A percentile compares a stretch with the other conserved stretches of the same genome.
Conservation (phyloP, 2,797 vertebrate genomes). For the Astyanax mexicanus region DNA sequence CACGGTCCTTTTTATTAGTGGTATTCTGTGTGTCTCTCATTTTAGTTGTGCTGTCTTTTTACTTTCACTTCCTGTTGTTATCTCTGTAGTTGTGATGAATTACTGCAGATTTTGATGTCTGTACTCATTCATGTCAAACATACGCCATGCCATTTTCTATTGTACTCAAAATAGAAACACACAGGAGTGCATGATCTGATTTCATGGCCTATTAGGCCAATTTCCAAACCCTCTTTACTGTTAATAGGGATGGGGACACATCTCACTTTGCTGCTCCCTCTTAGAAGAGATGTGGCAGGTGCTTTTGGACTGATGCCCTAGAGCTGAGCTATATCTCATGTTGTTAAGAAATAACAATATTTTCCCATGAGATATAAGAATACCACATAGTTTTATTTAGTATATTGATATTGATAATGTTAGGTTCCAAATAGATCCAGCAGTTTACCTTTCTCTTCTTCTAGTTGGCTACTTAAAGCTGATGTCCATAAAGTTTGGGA, state of each 20-base stretch:
- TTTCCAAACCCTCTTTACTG: background rate
- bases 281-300: background rate
- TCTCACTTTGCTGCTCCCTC: background rate
- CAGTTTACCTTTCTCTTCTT: too few species aligned
- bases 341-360: too few species aligned
- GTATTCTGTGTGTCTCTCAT: background rate
- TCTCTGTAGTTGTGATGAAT: background rate
- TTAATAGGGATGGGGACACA: background rate
- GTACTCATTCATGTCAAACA: background rate
- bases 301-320: constrained; percentile 33
- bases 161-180: background rate
- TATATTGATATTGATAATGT: too few species aligned
- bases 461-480: too few species aligned
- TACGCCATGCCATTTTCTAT: background rate
- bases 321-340: too few species aligned
- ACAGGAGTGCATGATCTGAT: background rate
- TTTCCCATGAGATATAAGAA: too few species aligned
- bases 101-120: background rate
- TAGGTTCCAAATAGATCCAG: too few species aligned
- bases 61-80: background rate
- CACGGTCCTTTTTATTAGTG: background rate
- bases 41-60: background rate
- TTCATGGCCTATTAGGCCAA: constrained; percentile 1
- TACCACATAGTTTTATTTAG: too few species aligned
- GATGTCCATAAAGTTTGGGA: too few species aligned